Evolutionary conservation across 2,797 vertebrate species (phyloP).

Genomic region (Poecilia wingei): DNA sequence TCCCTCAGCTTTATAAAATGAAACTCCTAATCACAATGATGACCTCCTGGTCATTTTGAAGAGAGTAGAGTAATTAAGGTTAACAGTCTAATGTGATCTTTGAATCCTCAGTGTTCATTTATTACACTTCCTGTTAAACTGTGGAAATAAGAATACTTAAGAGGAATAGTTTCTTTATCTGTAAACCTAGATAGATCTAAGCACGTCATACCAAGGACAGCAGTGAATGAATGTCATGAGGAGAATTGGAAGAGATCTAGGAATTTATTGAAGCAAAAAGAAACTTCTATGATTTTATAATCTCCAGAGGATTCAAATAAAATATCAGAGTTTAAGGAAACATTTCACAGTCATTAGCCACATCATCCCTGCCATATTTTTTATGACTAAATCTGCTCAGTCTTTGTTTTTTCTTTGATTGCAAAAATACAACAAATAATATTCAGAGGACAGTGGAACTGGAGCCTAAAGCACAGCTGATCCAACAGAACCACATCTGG

Average conservation of each 20-base stretch:
- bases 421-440: constrained; percentile 24
- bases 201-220: neutral
- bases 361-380: constrained; percentile 12
- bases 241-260: constrained; percentile 17
- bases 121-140: constrained; percentile 32
- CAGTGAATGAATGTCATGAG: constrained; percentile 30
- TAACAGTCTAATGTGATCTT: constrained; percentile 65
- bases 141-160: constrained; percentile 13
- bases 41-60: constrained; percentile 54
- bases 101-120: constrained; percentile 34
- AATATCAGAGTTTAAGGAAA: constrained; percentile 17
- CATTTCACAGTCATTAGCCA: constrained; percentile 24
- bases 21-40: constrained; percentile 49
- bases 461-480: constrained; percentile 16
- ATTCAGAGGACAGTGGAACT: constrained; percentile 17
- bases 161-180: neutral
- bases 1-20: constrained; percentile 51
- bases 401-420: neutral
- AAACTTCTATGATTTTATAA: constrained; percentile 12
- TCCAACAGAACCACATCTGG: constrained; percentile 17
- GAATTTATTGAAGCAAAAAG: constrained; percentile 18
- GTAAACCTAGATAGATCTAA: neutral
- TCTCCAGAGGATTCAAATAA: constrained; percentile 18
- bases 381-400: neutral
- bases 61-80: constrained; percentile 71